Conservation (phyloP, 2,113 vertebrate genomes). For the Xyrauchen texanus region DNA sequence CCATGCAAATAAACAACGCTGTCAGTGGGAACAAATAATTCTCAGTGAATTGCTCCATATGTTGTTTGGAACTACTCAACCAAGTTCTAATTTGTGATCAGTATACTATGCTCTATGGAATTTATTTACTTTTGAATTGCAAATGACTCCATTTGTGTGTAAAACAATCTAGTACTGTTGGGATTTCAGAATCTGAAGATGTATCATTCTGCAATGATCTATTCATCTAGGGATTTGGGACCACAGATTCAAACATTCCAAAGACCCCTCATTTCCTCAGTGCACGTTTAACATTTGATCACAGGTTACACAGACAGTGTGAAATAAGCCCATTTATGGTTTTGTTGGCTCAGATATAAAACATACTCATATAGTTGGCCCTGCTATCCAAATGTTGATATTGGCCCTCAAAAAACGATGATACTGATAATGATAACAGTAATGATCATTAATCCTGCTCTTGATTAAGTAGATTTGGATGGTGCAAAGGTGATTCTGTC, state of each 20-base stretch:
- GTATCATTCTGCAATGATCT: background rate
- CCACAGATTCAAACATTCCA: slow-evolving; percentile 32
- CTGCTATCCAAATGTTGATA: slow-evolving; percentile 33
- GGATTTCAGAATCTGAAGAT: slow-evolving; percentile 9
- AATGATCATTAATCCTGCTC: slow-evolving; percentile 49
- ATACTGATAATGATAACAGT: slow-evolving; percentile 35
- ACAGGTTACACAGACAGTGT: slow-evolving; percentile 48
- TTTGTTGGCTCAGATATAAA: slow-evolving; percentile 33
- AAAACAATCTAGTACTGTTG: background rate
- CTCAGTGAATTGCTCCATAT: no score
- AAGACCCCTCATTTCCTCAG: slow-evolving; percentile 18
- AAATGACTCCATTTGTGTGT: no score
- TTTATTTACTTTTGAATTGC: no score
- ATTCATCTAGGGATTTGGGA: slow-evolving; percentile 8
- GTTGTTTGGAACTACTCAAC: no score
- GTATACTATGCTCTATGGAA: no score
- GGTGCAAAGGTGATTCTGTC: slow-evolving; percentile 6
- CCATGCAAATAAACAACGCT: no score
- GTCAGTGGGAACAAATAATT: no score
- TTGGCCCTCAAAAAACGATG: slow-evolving; percentile 28
- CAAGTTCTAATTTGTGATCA: no score
- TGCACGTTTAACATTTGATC: slow-evolving; percentile 50
- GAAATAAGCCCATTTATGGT: slow-evolving; percentile 39
- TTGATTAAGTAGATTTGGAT: slow-evolving; percentile 41
- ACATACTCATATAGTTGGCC: background rate